Percentiles rank a stretch among this genome's conserved stretches.
Evolutionary conservation across 2,797 vertebrate species (phyloP).

Genomic region (Numenius phaeopus): DNA sequence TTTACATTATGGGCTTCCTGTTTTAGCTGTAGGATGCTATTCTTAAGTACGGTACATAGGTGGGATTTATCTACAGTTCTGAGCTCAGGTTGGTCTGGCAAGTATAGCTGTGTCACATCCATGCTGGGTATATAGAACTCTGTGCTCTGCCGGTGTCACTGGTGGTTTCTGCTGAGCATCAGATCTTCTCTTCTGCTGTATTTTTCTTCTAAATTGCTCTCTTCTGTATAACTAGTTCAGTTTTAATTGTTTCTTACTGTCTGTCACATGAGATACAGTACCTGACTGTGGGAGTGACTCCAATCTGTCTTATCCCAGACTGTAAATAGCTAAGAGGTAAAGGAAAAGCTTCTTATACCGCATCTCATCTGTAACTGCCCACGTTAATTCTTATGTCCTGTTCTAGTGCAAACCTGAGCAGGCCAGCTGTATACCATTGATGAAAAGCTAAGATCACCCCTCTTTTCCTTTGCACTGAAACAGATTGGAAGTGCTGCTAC

Average conservation of each 20-base stretch:
- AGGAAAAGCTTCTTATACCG: constrained; percentile 31
- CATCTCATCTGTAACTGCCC: neutral
- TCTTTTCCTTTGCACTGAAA: neutral
- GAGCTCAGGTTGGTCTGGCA: constrained; percentile 19
- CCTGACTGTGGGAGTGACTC: neutral
- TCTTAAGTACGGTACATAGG: no score
- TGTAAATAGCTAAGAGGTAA: constrained; percentile 10
- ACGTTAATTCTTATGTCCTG: neutral
- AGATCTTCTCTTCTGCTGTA: neutral
- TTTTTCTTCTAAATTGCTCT: constrained; percentile 8
- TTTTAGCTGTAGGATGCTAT: constrained; percentile 24
- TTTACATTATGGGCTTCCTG: neutral
- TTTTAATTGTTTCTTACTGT: neutral
- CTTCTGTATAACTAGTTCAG: neutral
- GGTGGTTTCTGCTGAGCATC: neutral
- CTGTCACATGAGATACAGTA: neutral
- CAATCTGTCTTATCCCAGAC: neutral
- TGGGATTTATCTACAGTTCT: neutral
- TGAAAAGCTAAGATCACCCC: neutral
- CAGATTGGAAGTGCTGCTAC: neutral
- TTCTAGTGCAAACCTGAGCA: neutral
- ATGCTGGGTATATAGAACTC: neutral
- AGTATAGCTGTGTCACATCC: neutral
- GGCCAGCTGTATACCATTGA: neutral
- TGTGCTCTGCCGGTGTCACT: neutral